A percentile compares a stretch with the other conserved stretches of the same genome.
These are phyloP conservation scores for Linhomoeus sp. DNA, from an alignment of 2,888 invertebrate genomes.

Conservation along the genomic window DNA sequence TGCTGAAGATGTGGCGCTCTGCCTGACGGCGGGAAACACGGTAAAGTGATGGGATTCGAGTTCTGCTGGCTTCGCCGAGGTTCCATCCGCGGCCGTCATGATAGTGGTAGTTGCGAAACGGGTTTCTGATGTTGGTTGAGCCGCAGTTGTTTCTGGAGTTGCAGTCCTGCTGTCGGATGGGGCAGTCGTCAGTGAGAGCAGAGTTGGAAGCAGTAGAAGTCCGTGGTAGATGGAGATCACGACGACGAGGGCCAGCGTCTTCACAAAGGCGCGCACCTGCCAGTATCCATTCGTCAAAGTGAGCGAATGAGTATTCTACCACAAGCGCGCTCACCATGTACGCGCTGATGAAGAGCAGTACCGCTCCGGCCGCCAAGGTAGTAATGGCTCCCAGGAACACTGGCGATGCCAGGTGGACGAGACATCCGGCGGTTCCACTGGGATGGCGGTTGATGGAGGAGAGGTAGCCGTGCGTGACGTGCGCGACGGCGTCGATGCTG, in stretches of 20 bases:
- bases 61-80: too few species aligned
- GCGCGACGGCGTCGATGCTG: conserved; percentile 78
- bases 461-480: conserved; percentile 66
- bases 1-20: too few species aligned
- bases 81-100: too few species aligned
- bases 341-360: conserved; percentile 61
- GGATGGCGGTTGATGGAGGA: not conserved
- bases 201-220: conserved; percentile 52
- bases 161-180: too few species aligned
- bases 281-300: too few species aligned
- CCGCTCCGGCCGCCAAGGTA: conserved; percentile 64
- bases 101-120: too few species aligned
- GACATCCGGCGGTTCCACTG: too few species aligned
- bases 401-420: not conserved
- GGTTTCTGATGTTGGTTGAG: too few species aligned
- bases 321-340: conserved; percentile 83
- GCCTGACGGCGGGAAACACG: too few species aligned
- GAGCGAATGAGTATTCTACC: too few species aligned
- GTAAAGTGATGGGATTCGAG: too few species aligned
- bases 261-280: conserved; percentile 52
- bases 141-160: too few species aligned
- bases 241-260: conserved; percentile 78
- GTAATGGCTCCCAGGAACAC: conserved; percentile 49
- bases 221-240: conserved; percentile 82
- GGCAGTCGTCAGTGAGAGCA: conserved; percentile 20